Evolutionary conservation across 53 echinoderm and acorn worm species (phyloP).

Genomic region (Paracentrotus lividus): DNA sequence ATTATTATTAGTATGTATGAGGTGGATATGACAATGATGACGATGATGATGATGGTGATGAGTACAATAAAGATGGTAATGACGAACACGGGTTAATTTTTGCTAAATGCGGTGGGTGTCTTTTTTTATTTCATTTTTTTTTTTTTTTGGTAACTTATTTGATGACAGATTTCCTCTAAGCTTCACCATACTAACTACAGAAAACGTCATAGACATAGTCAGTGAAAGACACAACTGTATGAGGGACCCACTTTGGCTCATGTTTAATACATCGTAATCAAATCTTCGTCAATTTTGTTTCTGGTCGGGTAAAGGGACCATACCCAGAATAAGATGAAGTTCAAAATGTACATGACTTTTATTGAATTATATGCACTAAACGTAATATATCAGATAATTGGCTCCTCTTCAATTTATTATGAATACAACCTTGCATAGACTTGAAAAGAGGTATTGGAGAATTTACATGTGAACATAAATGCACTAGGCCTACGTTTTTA

Average conservation of each 20-base stretch:
- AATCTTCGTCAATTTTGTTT: background rate
- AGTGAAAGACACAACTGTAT: too few relatives aligned
- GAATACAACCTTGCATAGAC: background rate
- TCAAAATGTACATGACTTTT: background rate
- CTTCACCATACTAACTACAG: too few relatives aligned
- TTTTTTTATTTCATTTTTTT: too few relatives aligned
- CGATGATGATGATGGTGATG: background rate
- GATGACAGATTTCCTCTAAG: too few relatives aligned
- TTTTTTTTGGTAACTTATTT: too few relatives aligned
- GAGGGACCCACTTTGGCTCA: background rate
- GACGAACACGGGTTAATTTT: too few relatives aligned
- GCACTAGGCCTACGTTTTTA: too few relatives aligned
- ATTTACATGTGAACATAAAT: too few relatives aligned
- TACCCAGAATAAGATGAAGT: background rate
- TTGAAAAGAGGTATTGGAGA: background rate
- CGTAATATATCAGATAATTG: background rate
- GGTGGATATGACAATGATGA: background rate
- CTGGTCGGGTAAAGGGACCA: background rate
- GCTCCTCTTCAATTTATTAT: background rate
- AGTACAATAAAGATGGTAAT: background rate
- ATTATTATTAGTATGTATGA: background rate
- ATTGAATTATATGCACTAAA: constrained; percentile 43
- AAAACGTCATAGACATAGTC: too few relatives aligned
- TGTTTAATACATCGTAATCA: background rate
- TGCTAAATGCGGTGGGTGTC: too few relatives aligned